phyloP scores from a whole-genome alignment of 2,888 invertebrate species.

The Malacosoma neustria region DNA sequence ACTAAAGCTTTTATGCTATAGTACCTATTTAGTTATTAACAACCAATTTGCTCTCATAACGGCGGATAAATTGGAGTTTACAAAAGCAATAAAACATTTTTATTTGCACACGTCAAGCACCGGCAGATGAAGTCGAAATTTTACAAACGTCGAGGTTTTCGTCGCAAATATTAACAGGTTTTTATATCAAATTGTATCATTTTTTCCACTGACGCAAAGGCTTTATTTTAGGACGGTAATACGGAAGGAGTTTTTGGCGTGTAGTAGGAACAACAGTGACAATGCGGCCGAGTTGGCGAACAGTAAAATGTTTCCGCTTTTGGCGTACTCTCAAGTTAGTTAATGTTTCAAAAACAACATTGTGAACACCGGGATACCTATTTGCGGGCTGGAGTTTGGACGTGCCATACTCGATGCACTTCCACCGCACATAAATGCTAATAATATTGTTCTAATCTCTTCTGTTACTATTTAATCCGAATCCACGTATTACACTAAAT shows the following conservation, averaged over 20 bases:
- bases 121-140: conserved; percentile 35
- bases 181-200: conserved; percentile 9
- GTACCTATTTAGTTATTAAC: neutral
- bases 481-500: neutral
- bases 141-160: conserved; percentile 37
- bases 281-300: conserved; percentile 40
- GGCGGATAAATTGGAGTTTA: conserved; percentile 23
- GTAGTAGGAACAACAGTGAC: conserved; percentile 46
- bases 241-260: conserved; percentile 39
- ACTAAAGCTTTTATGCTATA: conserved; percentile 12
- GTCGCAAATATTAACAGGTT: conserved; percentile 33
- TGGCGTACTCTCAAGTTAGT: conserved; percentile 68
- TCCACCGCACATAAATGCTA: conserved; percentile 22
- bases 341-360: conserved; percentile 66
- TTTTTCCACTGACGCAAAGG: conserved; percentile 3
- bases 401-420: conserved; percentile 28
- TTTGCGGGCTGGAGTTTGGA: conserved; percentile 40
- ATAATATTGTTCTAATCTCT: conserved; percentile 23
- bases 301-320: conserved; percentile 65
- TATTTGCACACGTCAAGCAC: conserved; percentile 37
- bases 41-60: conserved; percentile 1
- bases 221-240: conserved; percentile 13
- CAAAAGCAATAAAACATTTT: conserved; percentile 38
- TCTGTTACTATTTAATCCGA: conserved; percentile 5
- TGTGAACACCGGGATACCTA: conserved; percentile 42